Percentiles rank a stretch among this genome's conserved stretches.
Conservation (phyloP, 2,797 vertebrate species). For the Podarcis siculus region DNA sequence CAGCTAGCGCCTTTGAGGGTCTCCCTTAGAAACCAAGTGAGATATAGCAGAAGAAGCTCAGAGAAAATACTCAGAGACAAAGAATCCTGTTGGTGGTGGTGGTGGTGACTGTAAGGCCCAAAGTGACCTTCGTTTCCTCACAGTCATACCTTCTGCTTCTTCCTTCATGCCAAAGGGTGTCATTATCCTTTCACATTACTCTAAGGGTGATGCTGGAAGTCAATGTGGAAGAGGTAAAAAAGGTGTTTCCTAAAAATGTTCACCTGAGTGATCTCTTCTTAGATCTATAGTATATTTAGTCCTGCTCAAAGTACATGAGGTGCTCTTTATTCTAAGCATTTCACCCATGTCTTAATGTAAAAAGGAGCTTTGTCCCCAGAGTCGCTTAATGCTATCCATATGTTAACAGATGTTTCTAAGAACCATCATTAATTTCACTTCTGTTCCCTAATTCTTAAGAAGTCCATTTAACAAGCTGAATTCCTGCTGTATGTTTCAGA, state of each 20-base stretch:
- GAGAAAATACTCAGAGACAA: too few species aligned
- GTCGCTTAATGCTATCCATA: neutral
- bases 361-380: neutral
- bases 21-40: neutral
- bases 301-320: fast-evolving
- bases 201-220: neutral
- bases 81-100: neutral
- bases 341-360: neutral
- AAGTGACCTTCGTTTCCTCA: neutral
- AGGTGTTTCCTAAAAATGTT: neutral
- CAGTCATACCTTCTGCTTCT: neutral
- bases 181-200: neutral
- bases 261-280: neutral
- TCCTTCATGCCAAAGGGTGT: neutral
- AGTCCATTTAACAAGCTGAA: constrained; percentile 18
- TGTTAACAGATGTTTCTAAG: constrained; percentile 13
- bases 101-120: too few species aligned
- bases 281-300: neutral
- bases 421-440: neutral
- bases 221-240: neutral
- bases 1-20: neutral
- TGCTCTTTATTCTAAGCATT: neutral
- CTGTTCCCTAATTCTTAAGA: constrained; percentile 28
- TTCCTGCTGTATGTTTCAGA: neutral
- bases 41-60: neutral